Conservation (phyloP, 1,140 invertebrate species). For the Drosophila pectinifera region DNA sequence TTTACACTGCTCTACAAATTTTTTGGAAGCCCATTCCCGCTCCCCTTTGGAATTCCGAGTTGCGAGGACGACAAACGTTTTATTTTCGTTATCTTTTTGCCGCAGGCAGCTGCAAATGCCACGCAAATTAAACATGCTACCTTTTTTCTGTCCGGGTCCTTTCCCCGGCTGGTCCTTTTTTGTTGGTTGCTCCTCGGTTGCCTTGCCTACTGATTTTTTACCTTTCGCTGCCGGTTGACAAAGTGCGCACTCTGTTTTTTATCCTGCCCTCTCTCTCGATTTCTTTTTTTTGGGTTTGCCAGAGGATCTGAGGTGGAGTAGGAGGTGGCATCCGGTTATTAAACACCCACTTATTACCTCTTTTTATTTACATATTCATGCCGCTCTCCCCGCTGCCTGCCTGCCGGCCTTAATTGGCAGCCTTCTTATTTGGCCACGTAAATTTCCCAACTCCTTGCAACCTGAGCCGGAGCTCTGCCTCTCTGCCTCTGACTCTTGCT, state of each 20-base stretch:
- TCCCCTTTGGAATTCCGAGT: neutral
- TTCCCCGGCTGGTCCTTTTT: slow-evolving; percentile 35
- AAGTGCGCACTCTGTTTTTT: slow-evolving; percentile 60
- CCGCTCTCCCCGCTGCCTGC: slow-evolving; percentile 54
- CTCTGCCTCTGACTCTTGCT: slow-evolving; percentile 57
- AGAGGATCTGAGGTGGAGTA: neutral
- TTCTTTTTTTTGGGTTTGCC: slow-evolving; percentile 30
- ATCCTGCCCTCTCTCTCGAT: neutral
- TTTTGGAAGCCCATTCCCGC: slow-evolving; percentile 13
- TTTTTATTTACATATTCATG: slow-evolving; percentile 84
- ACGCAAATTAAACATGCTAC: slow-evolving; percentile 84
- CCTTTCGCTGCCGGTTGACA: slow-evolving; percentile 75
- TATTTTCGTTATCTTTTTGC: slow-evolving; percentile 84
- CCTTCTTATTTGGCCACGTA: slow-evolving; percentile 69
- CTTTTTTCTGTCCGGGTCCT: slow-evolving; percentile 57
- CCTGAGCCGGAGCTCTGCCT: slow-evolving; percentile 47
- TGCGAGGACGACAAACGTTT: slow-evolving; percentile 70
- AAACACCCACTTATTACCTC: slow-evolving; percentile 84
- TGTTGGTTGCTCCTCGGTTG: slow-evolving; percentile 36
- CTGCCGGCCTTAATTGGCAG: slow-evolving; percentile 73
- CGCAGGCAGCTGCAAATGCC: slow-evolving; percentile 83
- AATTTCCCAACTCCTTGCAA: slow-evolving; percentile 67
- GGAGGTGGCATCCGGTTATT: slow-evolving; percentile 70
- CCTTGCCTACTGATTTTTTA: slow-evolving; percentile 73
- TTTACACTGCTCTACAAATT: slow-evolving; percentile 75